phyloP scores from a whole-genome alignment of 2,113 vertebrate species.

The Chamaetylas fuelleborni region DNA sequence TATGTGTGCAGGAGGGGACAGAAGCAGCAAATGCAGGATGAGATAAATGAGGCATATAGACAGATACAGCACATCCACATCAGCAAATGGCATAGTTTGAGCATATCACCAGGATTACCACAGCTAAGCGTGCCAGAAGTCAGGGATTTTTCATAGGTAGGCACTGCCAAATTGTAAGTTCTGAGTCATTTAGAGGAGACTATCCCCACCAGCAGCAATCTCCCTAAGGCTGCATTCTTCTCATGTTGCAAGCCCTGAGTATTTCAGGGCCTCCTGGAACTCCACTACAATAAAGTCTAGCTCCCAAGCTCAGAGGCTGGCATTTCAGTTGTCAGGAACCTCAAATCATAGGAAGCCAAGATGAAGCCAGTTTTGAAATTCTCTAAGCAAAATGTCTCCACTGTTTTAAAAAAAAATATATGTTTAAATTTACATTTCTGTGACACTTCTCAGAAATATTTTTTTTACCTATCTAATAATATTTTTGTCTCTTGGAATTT shows the following conservation, averaged over 20 bases:
- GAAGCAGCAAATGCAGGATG: not conserved
- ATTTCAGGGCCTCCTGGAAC: not conserved
- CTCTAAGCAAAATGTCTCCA: not conserved
- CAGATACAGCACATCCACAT: not conserved
- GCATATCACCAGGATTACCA: not conserved
- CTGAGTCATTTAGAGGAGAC: not conserved
- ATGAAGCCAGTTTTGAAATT: not conserved
- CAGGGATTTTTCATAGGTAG: not conserved
- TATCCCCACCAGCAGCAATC: not conserved
- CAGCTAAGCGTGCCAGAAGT: not conserved
- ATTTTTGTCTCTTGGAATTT: not conserved
- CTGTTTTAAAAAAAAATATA: not conserved
- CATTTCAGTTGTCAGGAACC: not conserved
- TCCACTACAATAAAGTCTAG: not conserved
- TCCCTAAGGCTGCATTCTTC: not conserved
- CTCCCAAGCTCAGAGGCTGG: not conserved
- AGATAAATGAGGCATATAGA: not conserved
- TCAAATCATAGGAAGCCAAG: not conserved
- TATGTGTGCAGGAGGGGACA: not conserved
- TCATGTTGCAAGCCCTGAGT: not conserved
- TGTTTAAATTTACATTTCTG: not conserved
- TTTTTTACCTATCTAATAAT: not conserved
- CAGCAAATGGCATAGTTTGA: not conserved
- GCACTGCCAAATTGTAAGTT: not conserved
- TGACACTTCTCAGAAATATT: not conserved